Conservation (phyloP, 2,113 vertebrate genomes). For the Miniopterus natalensis region DNA sequence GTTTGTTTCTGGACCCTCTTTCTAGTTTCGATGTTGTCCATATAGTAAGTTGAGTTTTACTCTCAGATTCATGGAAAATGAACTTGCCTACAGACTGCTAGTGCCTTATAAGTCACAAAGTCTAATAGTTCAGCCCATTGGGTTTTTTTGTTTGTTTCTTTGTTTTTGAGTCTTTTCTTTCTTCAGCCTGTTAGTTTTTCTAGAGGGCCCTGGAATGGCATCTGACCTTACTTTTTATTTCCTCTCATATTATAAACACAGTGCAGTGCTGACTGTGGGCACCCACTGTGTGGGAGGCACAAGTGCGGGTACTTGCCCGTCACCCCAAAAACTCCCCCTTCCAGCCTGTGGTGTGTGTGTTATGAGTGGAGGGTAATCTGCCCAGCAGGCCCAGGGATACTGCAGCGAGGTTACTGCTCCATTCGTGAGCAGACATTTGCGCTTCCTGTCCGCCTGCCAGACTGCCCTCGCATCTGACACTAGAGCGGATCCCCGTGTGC, state of each 20-base stretch:
- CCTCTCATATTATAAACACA: background rate
- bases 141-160: too few relatives aligned
- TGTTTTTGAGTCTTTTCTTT: too few relatives aligned
- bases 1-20: background rate
- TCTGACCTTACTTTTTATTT: background rate
- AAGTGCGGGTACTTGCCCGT: background rate
- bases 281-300: fast-evolving
- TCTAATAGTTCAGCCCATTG: background rate
- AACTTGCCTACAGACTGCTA: background rate
- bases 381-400: background rate
- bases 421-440: background rate
- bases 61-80: background rate
- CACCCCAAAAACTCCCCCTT: background rate
- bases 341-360: background rate
- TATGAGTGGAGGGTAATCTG: background rate
- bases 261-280: background rate
- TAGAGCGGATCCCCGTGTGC: background rate
- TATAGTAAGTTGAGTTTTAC: background rate
- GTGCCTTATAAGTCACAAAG: background rate
- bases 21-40: background rate
- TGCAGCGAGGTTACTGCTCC: background rate
- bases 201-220: background rate
- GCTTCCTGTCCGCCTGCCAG: background rate
- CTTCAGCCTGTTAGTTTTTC: background rate
- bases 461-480: background rate